These are phyloP conservation scores for Cistogaster globosa DNA, from an alignment of 2,888 invertebrate genomes.

Conservation along the genomic window DNA sequence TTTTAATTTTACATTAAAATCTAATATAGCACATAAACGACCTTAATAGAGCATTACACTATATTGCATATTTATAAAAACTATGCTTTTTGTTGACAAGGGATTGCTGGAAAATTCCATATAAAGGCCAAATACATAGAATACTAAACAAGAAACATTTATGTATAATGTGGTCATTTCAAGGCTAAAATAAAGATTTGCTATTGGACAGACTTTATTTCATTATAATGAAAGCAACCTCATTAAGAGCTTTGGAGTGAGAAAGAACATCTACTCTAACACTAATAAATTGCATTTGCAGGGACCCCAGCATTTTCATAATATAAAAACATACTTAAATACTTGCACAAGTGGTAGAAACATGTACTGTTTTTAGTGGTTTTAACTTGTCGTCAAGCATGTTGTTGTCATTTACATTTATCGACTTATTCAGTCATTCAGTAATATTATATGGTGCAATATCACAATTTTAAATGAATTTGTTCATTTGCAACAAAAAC, in stretches of 20 bases:
- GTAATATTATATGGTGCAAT: constrained; percentile 22
- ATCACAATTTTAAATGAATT: constrained; percentile 37
- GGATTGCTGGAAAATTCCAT: not conserved
- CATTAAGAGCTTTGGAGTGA: not conserved
- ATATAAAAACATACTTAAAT: not conserved
- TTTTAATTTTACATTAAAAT: constrained; percentile 47
- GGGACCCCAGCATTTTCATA: not conserved
- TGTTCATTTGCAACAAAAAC: constrained; percentile 35
- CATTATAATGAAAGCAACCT: not conserved
- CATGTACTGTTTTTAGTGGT: constrained; percentile 59
- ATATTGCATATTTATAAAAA: not conserved
- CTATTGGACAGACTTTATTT: not conserved
- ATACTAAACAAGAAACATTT: not conserved
- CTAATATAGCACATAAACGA: constrained; percentile 39
- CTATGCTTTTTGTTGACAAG: no score
- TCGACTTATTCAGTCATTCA: constrained; percentile 59
- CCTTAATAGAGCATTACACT: constrained; percentile 39
- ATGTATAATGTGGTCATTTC: constrained; percentile 49
- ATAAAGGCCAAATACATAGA: constrained; percentile 16
- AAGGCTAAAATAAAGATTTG: constrained; percentile 30
- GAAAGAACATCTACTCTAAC: not conserved
- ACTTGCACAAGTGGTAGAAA: constrained; percentile 10
- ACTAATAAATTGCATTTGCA: not conserved
- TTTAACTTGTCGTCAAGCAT: constrained; percentile 62
- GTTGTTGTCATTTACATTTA: constrained; percentile 67